Conservation (phyloP, 2,888 invertebrate species). For the Camponotus fellah region DNA sequence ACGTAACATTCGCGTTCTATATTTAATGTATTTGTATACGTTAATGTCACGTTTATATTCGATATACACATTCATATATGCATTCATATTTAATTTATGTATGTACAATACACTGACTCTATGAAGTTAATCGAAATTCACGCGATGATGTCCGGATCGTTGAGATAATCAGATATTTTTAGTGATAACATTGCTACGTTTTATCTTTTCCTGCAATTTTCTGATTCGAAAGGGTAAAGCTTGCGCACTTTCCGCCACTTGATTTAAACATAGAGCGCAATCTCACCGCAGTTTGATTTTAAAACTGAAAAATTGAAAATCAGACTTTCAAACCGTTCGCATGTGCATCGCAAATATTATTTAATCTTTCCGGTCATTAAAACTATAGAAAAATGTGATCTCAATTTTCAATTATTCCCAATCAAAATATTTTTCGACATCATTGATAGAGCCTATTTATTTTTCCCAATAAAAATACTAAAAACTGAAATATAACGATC, state of each 20-base stretch:
- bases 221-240: background rate
- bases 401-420: background rate
- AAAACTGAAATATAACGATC: background rate
- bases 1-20: background rate
- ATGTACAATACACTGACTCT: background rate
- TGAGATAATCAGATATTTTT: background rate
- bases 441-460: background rate
- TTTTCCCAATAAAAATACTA: background rate
- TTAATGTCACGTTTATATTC: background rate
- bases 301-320: background rate
- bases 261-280: background rate
- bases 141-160: conserved; percentile 8
- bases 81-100: background rate
- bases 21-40: background rate
- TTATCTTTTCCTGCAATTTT: background rate
- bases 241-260: background rate
- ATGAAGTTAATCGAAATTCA: background rate
- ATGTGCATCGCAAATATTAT: no score
- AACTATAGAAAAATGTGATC: background rate
- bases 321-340: background rate
- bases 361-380: background rate
- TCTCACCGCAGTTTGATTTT: conserved; percentile 1
- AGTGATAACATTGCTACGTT: conserved; percentile 4
- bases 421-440: background rate
- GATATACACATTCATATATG: background rate